Base-by-base conservation (phyloP, 2,113 vertebrate species). In the Monopterus albus region DNA sequence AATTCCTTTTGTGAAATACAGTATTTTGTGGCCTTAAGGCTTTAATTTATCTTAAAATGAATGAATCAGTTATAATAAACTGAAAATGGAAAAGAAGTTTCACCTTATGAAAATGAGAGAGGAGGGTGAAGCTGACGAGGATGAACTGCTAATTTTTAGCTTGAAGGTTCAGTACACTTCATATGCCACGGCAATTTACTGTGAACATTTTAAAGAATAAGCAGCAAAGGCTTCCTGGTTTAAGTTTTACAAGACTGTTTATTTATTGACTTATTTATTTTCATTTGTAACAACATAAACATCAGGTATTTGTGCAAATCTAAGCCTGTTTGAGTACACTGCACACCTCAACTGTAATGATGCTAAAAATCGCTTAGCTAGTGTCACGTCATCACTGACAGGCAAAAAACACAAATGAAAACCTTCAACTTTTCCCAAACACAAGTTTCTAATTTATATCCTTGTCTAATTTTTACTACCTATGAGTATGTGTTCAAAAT, bases 261-360 rank as follows among this genome's bases (percentile, higher is more conserved):
- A 82, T 92, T 87, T 90, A 88, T 90, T 89, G 64, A 90, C 57
- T 81, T 88, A 90, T 91, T 90, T 92, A 82, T 87, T 88, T 86
- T 83, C 42, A 35, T 83, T 82, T 84, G 43, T 88, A 86, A 60
- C 81, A 81, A 55, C 31, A 42, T 72, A 46, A 72, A 60, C 68
- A 75, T 76, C 50, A 78, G 77, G 75, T 82, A 69, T 79, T 63
- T 86, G 78, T 83, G 76, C 47, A 62, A 77, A 73, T 45, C 8
- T 45, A 65, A 63, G 75, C 56, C 45, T 77, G 40, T 81, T 66
- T 69, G 36, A 81, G 69, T 51, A 77, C 51, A 61, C 52, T 80
- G 79, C 67, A 77, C 68, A 67, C 52, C 45, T 80, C 69, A n/a
- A 81, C 82, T 86, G 76, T 83, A 39, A 88, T 83, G 82, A 87